Evolutionary conservation across 37 sponge, comb jelly and placozoan genomes (phyloP), one percentile per base, ranked within the genome.

Genomic region (Geodia barretti): DNA sequence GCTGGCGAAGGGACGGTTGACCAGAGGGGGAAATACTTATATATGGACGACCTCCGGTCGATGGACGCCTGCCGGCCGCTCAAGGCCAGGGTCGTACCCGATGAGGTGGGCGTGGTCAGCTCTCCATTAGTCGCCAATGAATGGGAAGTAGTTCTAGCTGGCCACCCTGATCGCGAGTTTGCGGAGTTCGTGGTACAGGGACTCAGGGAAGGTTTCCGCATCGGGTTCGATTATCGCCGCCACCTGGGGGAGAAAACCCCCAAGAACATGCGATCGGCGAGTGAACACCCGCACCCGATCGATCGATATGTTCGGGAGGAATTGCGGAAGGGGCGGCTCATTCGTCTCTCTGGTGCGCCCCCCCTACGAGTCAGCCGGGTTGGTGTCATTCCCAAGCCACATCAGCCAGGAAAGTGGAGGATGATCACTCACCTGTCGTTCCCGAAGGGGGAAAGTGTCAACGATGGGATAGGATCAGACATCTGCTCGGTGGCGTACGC

Each of bases 191-290:
- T 47, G 7, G 54, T 47, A 7, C 7, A 17, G 54, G 54, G 54
- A 47, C 7, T 47, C 74, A 8, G 42, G 14, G 8, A 9, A 17
- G 29, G 37, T 47, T 47, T 47, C 14, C 54, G 54, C 14, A 47
- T 47, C 54, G 54, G 54, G 7, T 47, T 47, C 68, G 36, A 34
- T 32, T 19, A n/a, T 37, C 19, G 58, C n/a, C n/a, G n/a, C n/a
- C n/a, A n/a, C n/a, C n/a, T n/a, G n/a, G n/a, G n/a, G n/a, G 60
- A 20, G 60, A 21, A 14, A 59, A 20, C 60, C 60, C 8, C 31
- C 28, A 65, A 65, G 28, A 65, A 65, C 67, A n/a, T 65, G 25
- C 37, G n/a, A 25, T 76, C 78, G 4, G 78, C 78, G 19, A 54
- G 26, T 25, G 78, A 41, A 8, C 58, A 54, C 47, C 41, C 78